Conservation (phyloP, 2,888 invertebrate species). For the Eupithecia insigniata region DNA sequence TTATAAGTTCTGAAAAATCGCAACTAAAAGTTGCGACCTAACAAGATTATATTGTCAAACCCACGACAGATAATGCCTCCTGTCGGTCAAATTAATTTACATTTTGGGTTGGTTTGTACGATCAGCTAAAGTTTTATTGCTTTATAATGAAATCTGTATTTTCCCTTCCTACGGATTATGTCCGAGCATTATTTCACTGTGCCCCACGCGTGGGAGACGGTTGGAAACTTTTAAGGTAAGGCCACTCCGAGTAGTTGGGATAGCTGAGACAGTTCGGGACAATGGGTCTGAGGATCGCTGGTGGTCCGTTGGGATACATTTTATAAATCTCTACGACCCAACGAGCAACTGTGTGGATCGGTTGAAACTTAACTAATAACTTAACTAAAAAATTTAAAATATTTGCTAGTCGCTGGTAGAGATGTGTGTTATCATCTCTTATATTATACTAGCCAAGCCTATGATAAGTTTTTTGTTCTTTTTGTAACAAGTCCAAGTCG, state of each 20-base stretch:
- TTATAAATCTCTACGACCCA: neutral
- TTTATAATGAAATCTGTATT: neutral
- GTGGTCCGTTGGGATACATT: neutral
- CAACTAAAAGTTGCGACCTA: constrained; percentile 12
- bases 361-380: neutral
- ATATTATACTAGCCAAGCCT: constrained; percentile 34
- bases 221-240: neutral
- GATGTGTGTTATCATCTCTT: constrained; percentile 50
- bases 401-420: too few relatives aligned
- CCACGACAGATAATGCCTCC: constrained; percentile 52
- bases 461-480: constrained; percentile 54
- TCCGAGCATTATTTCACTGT: neutral
- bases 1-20: neutral
- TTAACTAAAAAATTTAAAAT: too few relatives aligned
- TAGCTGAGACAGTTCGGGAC: neutral
- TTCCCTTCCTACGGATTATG: neutral
- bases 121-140: constrained; percentile 27
- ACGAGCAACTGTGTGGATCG: neutral
- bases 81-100: constrained; percentile 61
- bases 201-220: neutral
- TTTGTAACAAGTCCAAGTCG: constrained; percentile 43
- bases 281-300: neutral
- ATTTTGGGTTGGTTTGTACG: constrained; percentile 50
- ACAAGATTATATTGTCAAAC: constrained; percentile 20
- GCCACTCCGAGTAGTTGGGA: too few relatives aligned